Evolutionary conservation across 2,888 invertebrate genomes (phyloP), one percentile per base, ranked within the genome.

Genomic region (Dioctria rufipes): DNA sequence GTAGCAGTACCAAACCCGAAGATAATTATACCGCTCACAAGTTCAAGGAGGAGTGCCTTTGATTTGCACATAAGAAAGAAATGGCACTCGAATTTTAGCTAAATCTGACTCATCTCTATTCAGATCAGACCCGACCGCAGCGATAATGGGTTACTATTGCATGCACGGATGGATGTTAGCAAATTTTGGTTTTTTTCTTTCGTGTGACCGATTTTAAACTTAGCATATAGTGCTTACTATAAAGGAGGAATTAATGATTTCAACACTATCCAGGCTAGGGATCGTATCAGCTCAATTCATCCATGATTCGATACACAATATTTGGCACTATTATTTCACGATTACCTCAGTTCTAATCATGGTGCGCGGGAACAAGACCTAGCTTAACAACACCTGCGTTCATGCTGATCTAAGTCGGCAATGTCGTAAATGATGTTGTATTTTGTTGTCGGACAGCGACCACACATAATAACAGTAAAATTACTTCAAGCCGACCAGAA

Each of bases 71-170:
- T 1, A 65, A 5, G 13, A 25, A 39, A 51, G 37, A 51, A 51
- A 37, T 9, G 11, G 9, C 9, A 37, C 51, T 37, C 69, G 69
- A 51, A 69, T 69, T 69, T 51, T 51, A 69, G n/a, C 39, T 25
- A 25, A 0, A 25, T 25, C 25, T 51, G 69, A 69, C 49, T 69
- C 69, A 69, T 69, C 51, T 69, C 37, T 69, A 69, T 69, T 69
- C 51, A 69, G 69, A 69, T 69, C 69, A 69, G 69, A 69, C 69
- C 67, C 51, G 51, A 49, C 49, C 49, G 9, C 51, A 39, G 37
- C 25, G 11, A 49, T 49, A 69, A 69, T 69, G 69, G 69, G 69
- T 69, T 69, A 69, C 65, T 65, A 40, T 65, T 65, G 51, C 51
- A 11, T 51, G 54, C 69, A 51, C 69, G 69, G 46, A 39, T 5